phyloP scores from a whole-genome alignment of 1,140 invertebrate genomes.

The Drosophila malerkotliana region DNA sequence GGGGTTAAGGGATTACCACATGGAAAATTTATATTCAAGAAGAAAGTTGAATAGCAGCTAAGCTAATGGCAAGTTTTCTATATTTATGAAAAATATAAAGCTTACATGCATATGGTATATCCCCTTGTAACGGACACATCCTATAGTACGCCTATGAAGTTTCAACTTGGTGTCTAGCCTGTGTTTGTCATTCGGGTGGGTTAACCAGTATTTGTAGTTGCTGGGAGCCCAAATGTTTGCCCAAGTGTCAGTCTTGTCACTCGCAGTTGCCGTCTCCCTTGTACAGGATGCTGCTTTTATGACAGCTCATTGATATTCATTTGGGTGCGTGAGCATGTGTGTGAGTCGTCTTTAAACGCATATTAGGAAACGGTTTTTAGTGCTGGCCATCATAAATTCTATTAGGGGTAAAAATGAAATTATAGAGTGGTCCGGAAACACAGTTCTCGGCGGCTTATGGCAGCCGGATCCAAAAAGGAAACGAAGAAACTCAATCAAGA shows the following conservation, averaged over 20 bases:
- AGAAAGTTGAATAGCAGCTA: neutral
- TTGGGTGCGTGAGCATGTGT: constrained; percentile 26
- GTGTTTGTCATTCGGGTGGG: constrained; percentile 19
- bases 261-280: constrained; percentile 25
- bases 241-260: constrained; percentile 72
- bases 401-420: constrained; percentile 26
- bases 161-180: constrained; percentile 28
- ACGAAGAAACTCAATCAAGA: constrained; percentile 60
- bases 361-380: constrained; percentile 10
- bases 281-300: constrained; percentile 64
- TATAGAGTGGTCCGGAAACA: constrained; percentile 32
- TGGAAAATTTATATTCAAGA: neutral
- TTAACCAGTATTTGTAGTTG: constrained; percentile 37
- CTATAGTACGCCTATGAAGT: constrained; percentile 9
- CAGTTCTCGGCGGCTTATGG: constrained; percentile 54
- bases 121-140: neutral
- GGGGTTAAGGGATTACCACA: constrained; percentile 3
- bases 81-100: too few relatives aligned
- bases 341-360: constrained; percentile 10
- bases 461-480: constrained; percentile 10
- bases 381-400: constrained; percentile 33
- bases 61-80: too few relatives aligned
- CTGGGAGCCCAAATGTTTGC: constrained; percentile 69
- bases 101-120: neutral
- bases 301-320: constrained; percentile 81